Percentiles rank a stretch among this genome's conserved stretches.
Evolutionary conservation across 64 coral and sea anemone genomes (phyloP).

Genomic region (Stichodactyla helianthus): DNA sequence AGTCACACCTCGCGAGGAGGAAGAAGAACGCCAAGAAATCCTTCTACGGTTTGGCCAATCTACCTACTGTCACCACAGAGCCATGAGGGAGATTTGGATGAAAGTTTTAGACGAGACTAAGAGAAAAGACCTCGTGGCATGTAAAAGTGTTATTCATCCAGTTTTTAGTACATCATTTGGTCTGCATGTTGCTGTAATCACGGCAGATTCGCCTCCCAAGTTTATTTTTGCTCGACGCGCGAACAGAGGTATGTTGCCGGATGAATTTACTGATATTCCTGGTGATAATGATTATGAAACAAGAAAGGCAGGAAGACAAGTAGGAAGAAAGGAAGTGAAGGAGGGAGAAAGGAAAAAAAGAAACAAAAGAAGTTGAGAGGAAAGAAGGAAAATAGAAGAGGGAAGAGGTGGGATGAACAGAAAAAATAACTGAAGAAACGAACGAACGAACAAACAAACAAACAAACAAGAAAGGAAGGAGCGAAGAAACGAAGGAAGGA

Average conservation of each 20-base stretch:
- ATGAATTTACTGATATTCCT: too few species aligned
- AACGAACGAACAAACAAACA: too few species aligned
- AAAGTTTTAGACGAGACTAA: slow-evolving; percentile 45
- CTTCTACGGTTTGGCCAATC: slow-evolving; percentile 64
- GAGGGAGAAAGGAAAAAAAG: not conserved
- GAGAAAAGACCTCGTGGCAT: slow-evolving; percentile 58
- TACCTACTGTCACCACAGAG: slow-evolving; percentile 94
- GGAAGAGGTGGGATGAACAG: too few species aligned
- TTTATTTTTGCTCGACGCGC: slow-evolving; percentile 92
- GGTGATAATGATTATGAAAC: too few species aligned
- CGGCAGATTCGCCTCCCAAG: slow-evolving; percentile 78
- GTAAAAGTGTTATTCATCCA: slow-evolving; percentile 84
- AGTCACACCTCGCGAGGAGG: slow-evolving; percentile 83
- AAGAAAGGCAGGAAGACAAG: too few species aligned
- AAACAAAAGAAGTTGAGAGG: too few species aligned
- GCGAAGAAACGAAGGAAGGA: too few species aligned
- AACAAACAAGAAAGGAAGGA: too few species aligned
- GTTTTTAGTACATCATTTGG: slow-evolving; percentile 99
- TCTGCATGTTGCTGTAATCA: slow-evolving; percentile 89
- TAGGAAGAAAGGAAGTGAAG: too few species aligned
- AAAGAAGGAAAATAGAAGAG: too few species aligned
- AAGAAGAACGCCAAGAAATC: slow-evolving; percentile 88
- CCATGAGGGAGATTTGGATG: slow-evolving; percentile 90
- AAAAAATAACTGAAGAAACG: too few species aligned
- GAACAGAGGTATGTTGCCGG: slow-evolving; percentile 61